phyloP scores from a whole-genome alignment of 2,888 invertebrate species.

The Cyclophora albipunctata region DNA sequence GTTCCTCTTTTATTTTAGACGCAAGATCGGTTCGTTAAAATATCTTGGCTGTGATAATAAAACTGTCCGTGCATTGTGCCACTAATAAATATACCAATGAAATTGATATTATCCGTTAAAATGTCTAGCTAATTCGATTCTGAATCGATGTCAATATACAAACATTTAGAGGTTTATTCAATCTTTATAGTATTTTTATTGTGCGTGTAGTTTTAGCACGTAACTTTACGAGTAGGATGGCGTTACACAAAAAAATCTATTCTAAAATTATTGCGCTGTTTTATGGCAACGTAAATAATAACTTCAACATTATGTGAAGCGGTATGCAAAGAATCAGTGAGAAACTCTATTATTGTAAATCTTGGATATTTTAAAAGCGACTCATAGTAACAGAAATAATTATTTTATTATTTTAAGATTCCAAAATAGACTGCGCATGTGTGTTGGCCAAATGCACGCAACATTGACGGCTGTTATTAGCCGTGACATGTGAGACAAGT shows the following conservation, averaged over 20 bases:
- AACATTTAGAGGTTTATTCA: constrained; percentile 22
- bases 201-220: constrained; percentile 20
- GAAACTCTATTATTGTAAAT: too few relatives aligned
- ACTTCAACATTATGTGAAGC: too few relatives aligned
- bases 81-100: constrained; percentile 52
- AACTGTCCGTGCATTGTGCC: constrained; percentile 54
- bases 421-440: constrained; percentile 58
- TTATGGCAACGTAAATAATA: too few relatives aligned
- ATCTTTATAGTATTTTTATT: constrained; percentile 16
- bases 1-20: constrained; percentile 67
- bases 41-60: constrained; percentile 63
- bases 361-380: too few relatives aligned
- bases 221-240: constrained; percentile 13
- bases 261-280: constrained; percentile 1
- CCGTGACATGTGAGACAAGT: constrained; percentile 54
- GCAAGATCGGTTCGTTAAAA: constrained; percentile 68
- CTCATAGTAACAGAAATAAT: constrained; percentile 4
- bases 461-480: constrained; percentile 68
- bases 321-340: too few relatives aligned
- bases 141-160: constrained; percentile 25
- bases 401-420: constrained; percentile 39
- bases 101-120: constrained; percentile 44
- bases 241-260: constrained; percentile 22
- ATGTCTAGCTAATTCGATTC: constrained; percentile 30
- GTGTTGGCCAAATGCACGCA: constrained; percentile 64